These are phyloP conservation scores for Champsocephalus gunnari DNA, from an alignment of 2,797 vertebrate genomes.

Conservation along the genomic window DNA sequence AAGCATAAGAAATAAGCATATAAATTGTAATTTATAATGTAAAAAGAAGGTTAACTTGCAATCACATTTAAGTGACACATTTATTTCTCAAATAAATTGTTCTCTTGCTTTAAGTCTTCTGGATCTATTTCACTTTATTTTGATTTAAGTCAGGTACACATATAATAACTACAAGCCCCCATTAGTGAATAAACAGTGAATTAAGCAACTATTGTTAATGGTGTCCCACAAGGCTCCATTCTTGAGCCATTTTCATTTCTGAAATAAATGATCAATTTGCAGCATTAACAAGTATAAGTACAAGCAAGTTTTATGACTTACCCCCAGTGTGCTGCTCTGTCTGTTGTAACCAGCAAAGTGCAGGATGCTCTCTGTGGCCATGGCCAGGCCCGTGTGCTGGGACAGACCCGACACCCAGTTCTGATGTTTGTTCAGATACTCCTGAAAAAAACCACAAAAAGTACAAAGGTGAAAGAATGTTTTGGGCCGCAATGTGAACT, in stretches of 20 bases:
- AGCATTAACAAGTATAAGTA: background rate
- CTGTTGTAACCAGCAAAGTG: constrained; percentile 96
- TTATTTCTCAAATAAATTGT: background rate
- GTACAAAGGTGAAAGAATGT: background rate
- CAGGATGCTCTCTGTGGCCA: constrained; percentile 96
- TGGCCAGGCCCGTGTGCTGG: constrained; percentile 96
- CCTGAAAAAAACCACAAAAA: constrained; percentile 75
- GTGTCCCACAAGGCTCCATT: constrained; percentile 10
- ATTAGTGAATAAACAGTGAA: background rate
- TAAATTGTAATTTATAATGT: accelerated
- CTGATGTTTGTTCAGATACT: constrained; percentile 97
- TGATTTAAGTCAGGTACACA: too few species aligned
- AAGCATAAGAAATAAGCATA: background rate
- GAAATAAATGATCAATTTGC: too few species aligned
- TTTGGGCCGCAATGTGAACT: background rate
- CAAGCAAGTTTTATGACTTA: constrained; percentile 68
- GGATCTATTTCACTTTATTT: background rate
- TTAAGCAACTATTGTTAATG: background rate
- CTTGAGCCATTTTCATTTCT: constrained; percentile 1
- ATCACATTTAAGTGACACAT: background rate
- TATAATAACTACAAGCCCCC: too few species aligned
- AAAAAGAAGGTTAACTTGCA: background rate
- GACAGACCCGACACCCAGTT: constrained; percentile 96
- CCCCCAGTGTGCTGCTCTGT: constrained; percentile 94
- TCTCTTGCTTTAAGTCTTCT: background rate